A percentile compares a stretch with the other conserved stretches of the same genome.
Evolutionary conservation across 2,113 vertebrate species (phyloP).

Genomic region (Dipodomys merriami): DNA sequence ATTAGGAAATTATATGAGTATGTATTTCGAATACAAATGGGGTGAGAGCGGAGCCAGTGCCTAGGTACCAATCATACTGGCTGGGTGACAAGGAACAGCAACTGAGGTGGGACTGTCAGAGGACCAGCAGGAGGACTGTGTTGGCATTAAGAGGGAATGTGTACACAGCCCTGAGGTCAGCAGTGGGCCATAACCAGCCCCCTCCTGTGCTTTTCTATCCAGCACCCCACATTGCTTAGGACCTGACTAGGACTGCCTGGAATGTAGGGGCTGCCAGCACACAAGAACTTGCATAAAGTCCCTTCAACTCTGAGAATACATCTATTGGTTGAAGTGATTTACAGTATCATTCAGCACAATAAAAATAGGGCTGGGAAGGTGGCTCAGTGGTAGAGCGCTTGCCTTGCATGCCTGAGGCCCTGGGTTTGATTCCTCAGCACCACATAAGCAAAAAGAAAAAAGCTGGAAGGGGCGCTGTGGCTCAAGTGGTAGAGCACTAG

Average conservation of each 20-base stretch:
- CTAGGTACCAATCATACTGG: neutral
- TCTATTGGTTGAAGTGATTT: conserved; percentile 80
- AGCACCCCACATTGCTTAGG: neutral
- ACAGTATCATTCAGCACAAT: conserved; percentile 64
- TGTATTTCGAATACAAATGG: conserved; percentile 13
- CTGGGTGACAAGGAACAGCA: neutral
- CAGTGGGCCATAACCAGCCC: neutral
- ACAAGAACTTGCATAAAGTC: neutral
- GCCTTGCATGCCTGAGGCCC: no score
- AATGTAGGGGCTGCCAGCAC: neutral
- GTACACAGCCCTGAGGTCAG: neutral
- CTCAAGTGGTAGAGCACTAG: no score
- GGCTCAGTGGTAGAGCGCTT: no score
- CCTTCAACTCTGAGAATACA: conserved; percentile 59
- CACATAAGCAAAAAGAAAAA: no score
- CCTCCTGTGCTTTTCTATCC: neutral
- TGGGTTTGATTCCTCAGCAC: no score
- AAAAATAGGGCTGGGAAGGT: no score
- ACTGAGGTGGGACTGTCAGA: neutral
- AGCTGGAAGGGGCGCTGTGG: no score
- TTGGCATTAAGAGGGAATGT: neutral
- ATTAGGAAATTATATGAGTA: conserved; percentile 34
- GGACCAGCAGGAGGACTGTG: neutral
- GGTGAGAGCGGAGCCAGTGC: neutral
- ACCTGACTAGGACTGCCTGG: neutral